A percentile compares a stretch with the other conserved stretches of the same genome.
phyloP scores from a whole-genome alignment of 2,113 vertebrate species.

The Rhinogobius similis region DNA sequence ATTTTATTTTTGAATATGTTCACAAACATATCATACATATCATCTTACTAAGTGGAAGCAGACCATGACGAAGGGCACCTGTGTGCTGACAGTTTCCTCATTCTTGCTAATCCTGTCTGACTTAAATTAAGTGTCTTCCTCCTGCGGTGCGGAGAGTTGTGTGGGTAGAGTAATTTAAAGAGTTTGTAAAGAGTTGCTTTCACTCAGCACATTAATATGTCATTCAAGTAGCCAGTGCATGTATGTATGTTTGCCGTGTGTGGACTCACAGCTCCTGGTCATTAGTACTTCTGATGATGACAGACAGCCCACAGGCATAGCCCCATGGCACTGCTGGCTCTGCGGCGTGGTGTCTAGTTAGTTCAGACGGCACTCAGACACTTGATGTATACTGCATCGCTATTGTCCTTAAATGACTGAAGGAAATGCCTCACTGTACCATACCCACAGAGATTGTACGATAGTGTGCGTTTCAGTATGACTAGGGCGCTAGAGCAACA shows the following conservation, averaged over 20 bases:
- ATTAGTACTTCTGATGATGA: conserved; percentile 6
- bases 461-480: conserved; percentile 20
- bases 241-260: conserved; percentile 20
- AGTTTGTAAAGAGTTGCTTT: conserved; percentile 45
- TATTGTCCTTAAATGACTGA: conserved; percentile 3
- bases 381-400: conserved; percentile 7
- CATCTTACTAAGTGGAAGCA: not conserved
- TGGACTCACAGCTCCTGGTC: conserved; percentile 25
- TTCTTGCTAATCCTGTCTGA: not conserved
- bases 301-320: conserved; percentile 34
- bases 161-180: conserved; percentile 27
- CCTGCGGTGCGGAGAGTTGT: not conserved
- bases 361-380: not conserved
- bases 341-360: conserved; percentile 9
- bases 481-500: conserved; percentile 13
- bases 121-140: not conserved
- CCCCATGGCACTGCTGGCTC: not conserved
- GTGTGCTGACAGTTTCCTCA: not conserved
- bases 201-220: conserved; percentile 23
- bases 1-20: too few species aligned
- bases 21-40: too few species aligned
- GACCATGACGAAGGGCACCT: not conserved
- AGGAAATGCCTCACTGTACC: conserved; percentile 3
- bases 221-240: conserved; percentile 18
- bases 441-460: conserved; percentile 5